Evolutionary conservation across 2,888 invertebrate species (phyloP).

Genomic region (Drosophila cracens): DNA sequence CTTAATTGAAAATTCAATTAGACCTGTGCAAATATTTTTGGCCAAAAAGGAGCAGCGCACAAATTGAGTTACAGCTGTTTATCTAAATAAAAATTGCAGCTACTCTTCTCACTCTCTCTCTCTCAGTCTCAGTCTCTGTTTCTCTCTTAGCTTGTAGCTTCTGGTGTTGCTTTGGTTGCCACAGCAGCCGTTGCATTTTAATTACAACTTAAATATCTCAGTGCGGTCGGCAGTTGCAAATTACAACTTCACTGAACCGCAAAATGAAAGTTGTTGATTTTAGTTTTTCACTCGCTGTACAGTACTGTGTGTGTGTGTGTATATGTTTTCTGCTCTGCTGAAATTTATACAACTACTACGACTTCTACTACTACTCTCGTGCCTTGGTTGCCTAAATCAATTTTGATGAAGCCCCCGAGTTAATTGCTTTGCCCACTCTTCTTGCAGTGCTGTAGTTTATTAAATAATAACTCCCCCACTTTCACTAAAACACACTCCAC

Average conservation of each 20-base stretch:
- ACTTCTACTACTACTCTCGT: background rate
- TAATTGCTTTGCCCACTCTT: constrained; percentile 45
- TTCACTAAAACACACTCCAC: constrained; percentile 46
- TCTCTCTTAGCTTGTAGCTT: constrained; percentile 15
- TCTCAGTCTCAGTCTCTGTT: background rate
- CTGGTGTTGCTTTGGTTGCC: constrained; percentile 18
- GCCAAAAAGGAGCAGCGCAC: constrained; percentile 37
- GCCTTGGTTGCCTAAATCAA: constrained; percentile 57
- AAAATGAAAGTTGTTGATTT: constrained; percentile 75
- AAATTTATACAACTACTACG: constrained; percentile 10
- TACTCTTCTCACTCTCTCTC: background rate
- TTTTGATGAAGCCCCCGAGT: constrained; percentile 56
- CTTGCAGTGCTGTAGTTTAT: constrained; percentile 34
- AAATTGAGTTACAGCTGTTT: constrained; percentile 77
- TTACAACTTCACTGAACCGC: constrained; percentile 78
- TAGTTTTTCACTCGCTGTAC: constrained; percentile 22
- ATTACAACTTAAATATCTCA: constrained; percentile 79
- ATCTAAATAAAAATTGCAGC: constrained; percentile 72
- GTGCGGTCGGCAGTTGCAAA: constrained; percentile 66
- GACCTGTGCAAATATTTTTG: constrained; percentile 79
- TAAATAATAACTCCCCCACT: constrained; percentile 49
- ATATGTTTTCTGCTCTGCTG: constrained; percentile 33
- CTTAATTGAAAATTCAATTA: constrained; percentile 81
- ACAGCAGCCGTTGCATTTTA: constrained; percentile 70
- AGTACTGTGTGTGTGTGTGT: constrained; percentile 15